Percentiles rank a stretch among this genome's conserved stretches.
Evolutionary conservation across 1,140 invertebrate genomes (phyloP).

Genomic region (Drosophila bipectinata): DNA sequence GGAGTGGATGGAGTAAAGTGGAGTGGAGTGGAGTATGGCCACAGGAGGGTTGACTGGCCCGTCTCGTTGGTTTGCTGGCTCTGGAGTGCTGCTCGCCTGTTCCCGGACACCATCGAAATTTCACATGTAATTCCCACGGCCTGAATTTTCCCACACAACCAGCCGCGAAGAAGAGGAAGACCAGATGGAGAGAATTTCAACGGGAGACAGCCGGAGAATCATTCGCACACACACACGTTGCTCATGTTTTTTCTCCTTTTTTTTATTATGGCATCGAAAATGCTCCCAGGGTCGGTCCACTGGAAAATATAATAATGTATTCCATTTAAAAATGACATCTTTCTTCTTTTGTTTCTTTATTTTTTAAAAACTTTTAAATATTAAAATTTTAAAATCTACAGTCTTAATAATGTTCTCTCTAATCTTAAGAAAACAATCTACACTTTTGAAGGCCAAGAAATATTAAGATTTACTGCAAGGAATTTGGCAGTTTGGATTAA

Average conservation of each 20-base stretch:
- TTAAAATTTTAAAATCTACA: too few species aligned
- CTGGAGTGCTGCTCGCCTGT: slow-evolving; percentile 75
- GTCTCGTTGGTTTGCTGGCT: slow-evolving; percentile 25
- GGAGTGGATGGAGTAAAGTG: slow-evolving; percentile 3
- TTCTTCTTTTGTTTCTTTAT: too few species aligned
- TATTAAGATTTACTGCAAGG: neutral
- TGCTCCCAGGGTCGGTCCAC: slow-evolving; percentile 70
- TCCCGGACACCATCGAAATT: slow-evolving; percentile 82
- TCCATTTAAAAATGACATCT: too few species aligned
- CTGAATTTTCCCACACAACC: slow-evolving; percentile 83
- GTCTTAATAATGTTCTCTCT: too few species aligned
- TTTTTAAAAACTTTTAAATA: too few species aligned
- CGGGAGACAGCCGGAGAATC: slow-evolving; percentile 45
- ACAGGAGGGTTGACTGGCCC: slow-evolving; percentile 39
- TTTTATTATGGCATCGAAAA: slow-evolving; percentile 61
- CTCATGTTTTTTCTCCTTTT: slow-evolving; percentile 24
- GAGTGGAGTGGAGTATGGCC: neutral
- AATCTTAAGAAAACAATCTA: too few species aligned
- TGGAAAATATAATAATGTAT: slow-evolving; percentile 11
- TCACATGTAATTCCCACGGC: slow-evolving; percentile 84
- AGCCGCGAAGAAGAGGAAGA: slow-evolving; percentile 58
- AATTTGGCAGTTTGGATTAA: too few species aligned
- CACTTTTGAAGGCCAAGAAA: too few species aligned
- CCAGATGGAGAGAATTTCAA: slow-evolving; percentile 68
- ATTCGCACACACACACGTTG: slow-evolving; percentile 27